Conservation (phyloP, 1,140 invertebrate genomes). For the Episyrphus balteatus region DNA sequence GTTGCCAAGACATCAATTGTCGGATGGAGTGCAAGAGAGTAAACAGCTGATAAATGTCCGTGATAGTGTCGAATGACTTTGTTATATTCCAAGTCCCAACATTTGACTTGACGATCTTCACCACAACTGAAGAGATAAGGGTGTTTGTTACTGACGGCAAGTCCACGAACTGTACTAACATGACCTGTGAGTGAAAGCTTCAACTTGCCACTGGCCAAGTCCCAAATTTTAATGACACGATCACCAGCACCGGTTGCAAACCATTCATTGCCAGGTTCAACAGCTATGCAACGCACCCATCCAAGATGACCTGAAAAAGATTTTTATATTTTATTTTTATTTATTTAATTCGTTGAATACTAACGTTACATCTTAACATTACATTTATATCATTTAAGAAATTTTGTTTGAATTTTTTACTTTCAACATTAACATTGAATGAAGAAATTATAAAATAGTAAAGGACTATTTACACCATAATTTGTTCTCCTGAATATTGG, state of each 20-base stretch:
- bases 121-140: slow-evolving; percentile 98
- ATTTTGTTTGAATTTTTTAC: no score
- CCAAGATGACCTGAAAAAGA: slow-evolving; percentile 71
- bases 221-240: slow-evolving; percentile 99
- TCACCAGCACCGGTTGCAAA: slow-evolving; percentile 77
- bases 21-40: slow-evolving; percentile 89
- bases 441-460: not conserved
- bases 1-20: slow-evolving; percentile 91
- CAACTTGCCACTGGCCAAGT: slow-evolving; percentile 86
- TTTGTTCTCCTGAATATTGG: no score
- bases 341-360: not conserved
- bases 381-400: not conserved
- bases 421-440: not conserved
- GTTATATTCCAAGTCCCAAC: slow-evolving; percentile 99
- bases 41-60: slow-evolving; percentile 95
- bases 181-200: slow-evolving; percentile 98
- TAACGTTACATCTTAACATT: not conserved
- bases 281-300: slow-evolving; percentile 94
- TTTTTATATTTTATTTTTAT: not conserved
- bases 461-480: not conserved
- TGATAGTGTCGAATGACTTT: slow-evolving; percentile 99
- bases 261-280: slow-evolving; percentile 94
- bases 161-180: slow-evolving; percentile 90
- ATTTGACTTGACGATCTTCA: slow-evolving; percentile 98
- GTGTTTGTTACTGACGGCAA: slow-evolving; percentile 87